phyloP scores from a whole-genome alignment of 2,888 invertebrate species.

The Anaspis maculata region DNA sequence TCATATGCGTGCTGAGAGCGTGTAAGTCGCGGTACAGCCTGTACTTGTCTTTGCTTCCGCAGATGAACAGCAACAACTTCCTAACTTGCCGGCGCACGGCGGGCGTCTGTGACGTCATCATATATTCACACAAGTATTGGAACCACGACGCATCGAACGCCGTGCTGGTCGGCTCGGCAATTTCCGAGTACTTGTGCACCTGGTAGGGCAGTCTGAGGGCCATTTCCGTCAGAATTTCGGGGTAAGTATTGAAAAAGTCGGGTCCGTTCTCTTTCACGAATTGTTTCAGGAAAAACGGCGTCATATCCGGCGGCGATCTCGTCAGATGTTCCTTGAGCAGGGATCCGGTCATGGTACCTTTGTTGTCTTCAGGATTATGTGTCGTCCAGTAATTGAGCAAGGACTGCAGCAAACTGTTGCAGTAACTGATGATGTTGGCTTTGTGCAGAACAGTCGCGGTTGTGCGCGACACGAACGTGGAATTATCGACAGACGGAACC shows the following conservation, averaged over 20 bases:
- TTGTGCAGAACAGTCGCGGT: slow-evolving; percentile 63
- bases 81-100: slow-evolving; percentile 81
- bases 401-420: slow-evolving; percentile 60
- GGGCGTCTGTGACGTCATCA: slow-evolving; percentile 86
- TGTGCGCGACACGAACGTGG: slow-evolving; percentile 56
- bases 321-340: slow-evolving; percentile 75
- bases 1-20: slow-evolving; percentile 82
- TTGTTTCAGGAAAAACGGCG: slow-evolving; percentile 87
- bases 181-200: slow-evolving; percentile 69
- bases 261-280: slow-evolving; percentile 86
- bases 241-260: slow-evolving; percentile 91
- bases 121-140: slow-evolving; percentile 68
- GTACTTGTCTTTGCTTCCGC: slow-evolving; percentile 94
- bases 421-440: slow-evolving; percentile 64
- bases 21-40: slow-evolving; percentile 89
- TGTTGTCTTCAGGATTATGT: slow-evolving; percentile 39
- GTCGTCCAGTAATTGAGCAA: slow-evolving; percentile 67
- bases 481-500: slow-evolving; percentile 40
- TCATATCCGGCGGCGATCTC: slow-evolving; percentile 85
- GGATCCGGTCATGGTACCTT: slow-evolving; percentile 50
- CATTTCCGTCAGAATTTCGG: slow-evolving; percentile 92
- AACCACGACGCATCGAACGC: slow-evolving; percentile 63
- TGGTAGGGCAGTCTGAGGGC: slow-evolving; percentile 89
- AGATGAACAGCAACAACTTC: slow-evolving; percentile 83
- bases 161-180: slow-evolving; percentile 41